phyloP scores from a whole-genome alignment of 2,888 invertebrate genomes.

The Augochlorella aurata region DNA sequence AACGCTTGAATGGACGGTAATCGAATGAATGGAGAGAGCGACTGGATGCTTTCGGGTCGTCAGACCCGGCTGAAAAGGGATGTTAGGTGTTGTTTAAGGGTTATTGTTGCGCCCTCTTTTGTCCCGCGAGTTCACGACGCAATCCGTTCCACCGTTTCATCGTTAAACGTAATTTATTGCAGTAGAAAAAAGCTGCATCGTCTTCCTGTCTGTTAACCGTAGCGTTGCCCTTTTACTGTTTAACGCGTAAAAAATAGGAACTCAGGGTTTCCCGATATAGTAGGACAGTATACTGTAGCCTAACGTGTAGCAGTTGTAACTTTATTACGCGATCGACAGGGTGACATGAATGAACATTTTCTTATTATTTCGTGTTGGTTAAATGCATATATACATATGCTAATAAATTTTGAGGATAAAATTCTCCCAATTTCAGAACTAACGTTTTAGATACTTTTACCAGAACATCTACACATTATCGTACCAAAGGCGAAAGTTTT shows the following conservation, averaged over 20 bases:
- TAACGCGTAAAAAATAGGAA: background rate
- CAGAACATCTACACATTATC: background rate
- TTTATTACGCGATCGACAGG: too few species aligned
- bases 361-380: too few species aligned
- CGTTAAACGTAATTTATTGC: conserved; percentile 48
- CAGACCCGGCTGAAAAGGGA: conserved; percentile 41
- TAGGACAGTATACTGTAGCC: background rate
- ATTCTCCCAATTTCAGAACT: too few species aligned
- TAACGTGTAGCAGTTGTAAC: background rate
- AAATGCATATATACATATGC: too few species aligned
- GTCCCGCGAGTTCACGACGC: conserved; percentile 22
- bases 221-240: background rate
- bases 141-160: conserved; percentile 22
- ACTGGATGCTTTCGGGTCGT: conserved; percentile 40
- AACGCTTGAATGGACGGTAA: conserved; percentile 41
- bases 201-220: background rate
- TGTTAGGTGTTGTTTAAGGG: conserved; percentile 53
- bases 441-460: background rate
- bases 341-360: too few species aligned
- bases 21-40: conserved; percentile 51
- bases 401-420: too few species aligned
- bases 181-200: conserved; percentile 36
- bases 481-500: background rate
- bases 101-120: conserved; percentile 47
- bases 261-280: background rate